Conservation (phyloP, 2,797 vertebrate genomes). For the Channa striata region DNA sequence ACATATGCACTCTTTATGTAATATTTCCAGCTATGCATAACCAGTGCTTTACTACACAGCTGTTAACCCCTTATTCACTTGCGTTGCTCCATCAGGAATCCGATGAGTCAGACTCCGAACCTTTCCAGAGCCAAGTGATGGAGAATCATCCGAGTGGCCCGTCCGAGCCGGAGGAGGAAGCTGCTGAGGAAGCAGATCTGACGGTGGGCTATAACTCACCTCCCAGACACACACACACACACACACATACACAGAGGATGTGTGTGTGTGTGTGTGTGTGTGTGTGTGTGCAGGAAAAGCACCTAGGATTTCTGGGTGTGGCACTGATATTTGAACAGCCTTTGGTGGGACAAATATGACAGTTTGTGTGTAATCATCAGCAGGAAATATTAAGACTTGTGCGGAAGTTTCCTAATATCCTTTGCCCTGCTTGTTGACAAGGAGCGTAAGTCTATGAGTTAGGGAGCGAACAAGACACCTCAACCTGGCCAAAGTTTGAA, state of each 20-base stretch:
- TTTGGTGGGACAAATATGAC: not conserved
- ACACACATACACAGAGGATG: too few species aligned
- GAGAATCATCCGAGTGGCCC: conserved; percentile 26
- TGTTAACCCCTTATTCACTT: not conserved
- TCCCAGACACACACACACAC: not conserved
- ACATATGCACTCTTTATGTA: too few species aligned
- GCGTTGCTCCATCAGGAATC: conserved; percentile 55
- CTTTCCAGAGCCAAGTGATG: conserved; percentile 37
- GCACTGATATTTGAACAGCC: conserved; percentile 17
- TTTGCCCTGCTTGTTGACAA: not conserved
- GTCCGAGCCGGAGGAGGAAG: conserved; percentile 50
- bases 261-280: too few species aligned
- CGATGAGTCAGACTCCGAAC: conserved; percentile 55
- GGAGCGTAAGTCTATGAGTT: not conserved
- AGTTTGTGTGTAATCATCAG: conserved; percentile 5
- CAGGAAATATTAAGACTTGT: conserved; percentile 29
- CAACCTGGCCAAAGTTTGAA: too few species aligned
- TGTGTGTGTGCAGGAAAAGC: not conserved
- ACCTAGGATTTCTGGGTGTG: conserved; percentile 32
- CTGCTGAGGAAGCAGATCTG: conserved; percentile 42
- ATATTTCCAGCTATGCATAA: too few species aligned
- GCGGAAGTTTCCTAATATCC: conserved; percentile 26
- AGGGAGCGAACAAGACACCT: not conserved
- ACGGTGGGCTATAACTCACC: conserved; percentile 42
- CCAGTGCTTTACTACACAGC: not conserved